Evolutionary conservation across 2,888 invertebrate genomes (phyloP).

Genomic region (Andricus quercusramuli): DNA sequence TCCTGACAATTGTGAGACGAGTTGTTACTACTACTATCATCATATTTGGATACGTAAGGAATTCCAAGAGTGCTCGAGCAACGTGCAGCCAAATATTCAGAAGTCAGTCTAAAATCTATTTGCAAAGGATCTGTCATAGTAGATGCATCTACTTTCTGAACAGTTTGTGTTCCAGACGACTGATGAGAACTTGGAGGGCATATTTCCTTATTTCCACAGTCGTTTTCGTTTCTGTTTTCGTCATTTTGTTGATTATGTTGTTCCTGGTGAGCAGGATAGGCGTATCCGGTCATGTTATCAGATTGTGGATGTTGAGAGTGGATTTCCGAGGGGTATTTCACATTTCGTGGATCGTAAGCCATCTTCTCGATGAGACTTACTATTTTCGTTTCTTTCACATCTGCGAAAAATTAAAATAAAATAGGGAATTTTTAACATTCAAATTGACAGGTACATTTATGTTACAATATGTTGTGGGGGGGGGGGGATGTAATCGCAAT

Average conservation of each 20-base stretch:
- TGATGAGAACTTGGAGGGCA: slow-evolving; percentile 66
- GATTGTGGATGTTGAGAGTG: slow-evolving; percentile 60
- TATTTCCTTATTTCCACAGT: slow-evolving; percentile 71
- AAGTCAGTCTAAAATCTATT: slow-evolving; percentile 74
- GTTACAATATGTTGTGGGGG: too few species aligned
- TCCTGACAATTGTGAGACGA: slow-evolving; percentile 68
- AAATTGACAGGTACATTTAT: not conserved
- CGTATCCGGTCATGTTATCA: slow-evolving; percentile 61
- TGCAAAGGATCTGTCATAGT: slow-evolving; percentile 77
- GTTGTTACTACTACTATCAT: slow-evolving; percentile 62
- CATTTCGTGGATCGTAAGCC: slow-evolving; percentile 72
- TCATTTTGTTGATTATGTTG: slow-evolving; percentile 67
- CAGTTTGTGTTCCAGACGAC: slow-evolving; percentile 70
- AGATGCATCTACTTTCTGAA: slow-evolving; percentile 75
- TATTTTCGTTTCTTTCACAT: slow-evolving; percentile 12
- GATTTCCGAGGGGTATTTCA: slow-evolving; percentile 69
- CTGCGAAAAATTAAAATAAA: slow-evolving; percentile 13
- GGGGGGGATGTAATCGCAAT: too few species aligned
- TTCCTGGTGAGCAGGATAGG: slow-evolving; percentile 64
- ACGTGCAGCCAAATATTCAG: slow-evolving; percentile 74
- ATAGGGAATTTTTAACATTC: not conserved
- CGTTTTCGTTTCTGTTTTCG: slow-evolving; percentile 74
- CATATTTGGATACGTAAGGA: slow-evolving; percentile 72
- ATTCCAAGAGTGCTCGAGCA: slow-evolving; percentile 73
- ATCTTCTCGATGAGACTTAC: slow-evolving; percentile 53